These are phyloP conservation scores for Prinia subflava DNA, from an alignment of 2,113 vertebrate genomes.

Conservation along the genomic window DNA sequence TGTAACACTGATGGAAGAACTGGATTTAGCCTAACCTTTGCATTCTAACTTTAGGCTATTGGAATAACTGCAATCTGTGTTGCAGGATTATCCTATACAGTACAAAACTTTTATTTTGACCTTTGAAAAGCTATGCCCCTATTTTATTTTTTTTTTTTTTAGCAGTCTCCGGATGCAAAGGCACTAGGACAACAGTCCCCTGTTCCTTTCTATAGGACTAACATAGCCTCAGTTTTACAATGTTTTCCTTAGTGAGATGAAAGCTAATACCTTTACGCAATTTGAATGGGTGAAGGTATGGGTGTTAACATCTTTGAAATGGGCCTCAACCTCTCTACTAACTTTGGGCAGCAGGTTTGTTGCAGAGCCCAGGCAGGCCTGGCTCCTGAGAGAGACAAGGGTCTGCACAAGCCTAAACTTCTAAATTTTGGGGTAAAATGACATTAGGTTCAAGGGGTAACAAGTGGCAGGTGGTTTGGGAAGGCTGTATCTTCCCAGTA, in stretches of 20 bases:
- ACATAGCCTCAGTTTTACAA: accelerated
- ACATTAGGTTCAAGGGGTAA: not conserved
- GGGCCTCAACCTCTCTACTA: not conserved
- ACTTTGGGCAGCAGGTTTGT: not conserved
- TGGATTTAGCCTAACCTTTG: not conserved
- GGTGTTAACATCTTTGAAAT: not conserved
- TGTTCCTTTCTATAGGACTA: accelerated
- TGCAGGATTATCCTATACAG: not conserved
- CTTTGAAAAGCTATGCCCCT: not conserved
- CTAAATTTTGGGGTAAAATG: not conserved
- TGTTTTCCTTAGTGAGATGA: not conserved
- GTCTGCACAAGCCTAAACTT: not conserved
- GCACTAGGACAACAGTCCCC: too few species aligned
- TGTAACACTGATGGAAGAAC: not conserved
- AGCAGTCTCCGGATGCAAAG: not conserved
- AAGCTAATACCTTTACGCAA: not conserved
- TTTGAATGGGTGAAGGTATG: not conserved
- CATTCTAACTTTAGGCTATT: not conserved
- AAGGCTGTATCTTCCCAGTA: not conserved
- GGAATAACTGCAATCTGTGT: not conserved
- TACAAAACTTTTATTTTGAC: not conserved
- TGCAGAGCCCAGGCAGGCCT: too few species aligned
- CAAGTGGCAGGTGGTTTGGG: too few species aligned
- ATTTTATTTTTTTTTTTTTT: too few species aligned
- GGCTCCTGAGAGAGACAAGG: not conserved